These are phyloP conservation scores for Oryzias melastigma DNA, from an alignment of 2,113 vertebrate genomes.

Conservation along the genomic window DNA sequence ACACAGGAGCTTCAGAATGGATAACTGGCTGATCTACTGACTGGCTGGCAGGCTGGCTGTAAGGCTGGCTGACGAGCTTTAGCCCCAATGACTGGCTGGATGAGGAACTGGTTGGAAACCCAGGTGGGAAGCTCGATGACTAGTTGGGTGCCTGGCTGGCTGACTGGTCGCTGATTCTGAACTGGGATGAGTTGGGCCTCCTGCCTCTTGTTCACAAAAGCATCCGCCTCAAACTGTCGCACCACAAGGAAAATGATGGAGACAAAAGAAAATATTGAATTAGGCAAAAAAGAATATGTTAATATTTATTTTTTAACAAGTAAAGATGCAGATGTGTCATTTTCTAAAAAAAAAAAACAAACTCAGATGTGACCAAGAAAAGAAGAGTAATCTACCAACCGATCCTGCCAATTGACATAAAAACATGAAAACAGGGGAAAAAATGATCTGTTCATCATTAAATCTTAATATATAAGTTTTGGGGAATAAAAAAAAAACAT, in stretches of 20 bases:
- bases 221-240: conserved; percentile 51
- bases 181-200: conserved; percentile 41
- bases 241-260: conserved; percentile 24
- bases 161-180: conserved; percentile 51
- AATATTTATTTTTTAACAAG: too few relatives aligned
- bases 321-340: too few relatives aligned
- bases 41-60: conserved; percentile 54
- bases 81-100: conserved; percentile 47
- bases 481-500: too few relatives aligned
- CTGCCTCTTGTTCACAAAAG: conserved; percentile 52
- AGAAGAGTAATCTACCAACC: too few relatives aligned
- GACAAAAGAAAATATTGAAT: conserved; percentile 9
- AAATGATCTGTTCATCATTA: too few relatives aligned
- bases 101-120: conserved; percentile 66
- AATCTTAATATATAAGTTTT: too few relatives aligned
- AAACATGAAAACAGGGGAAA: too few relatives aligned
- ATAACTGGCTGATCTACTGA: conserved; percentile 58
- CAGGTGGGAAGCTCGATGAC: conserved; percentile 57
- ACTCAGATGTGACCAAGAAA: too few relatives aligned
- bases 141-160: conserved; percentile 45
- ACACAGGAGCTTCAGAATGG: conserved; percentile 53
- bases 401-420: too few relatives aligned
- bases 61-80: conserved; percentile 48
- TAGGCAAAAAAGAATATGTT: too few relatives aligned
- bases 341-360: too few relatives aligned